A percentile compares a stretch with the other conserved stretches of the same genome.
These are phyloP conservation scores for Drosophila aff. DNA, from an alignment of 1,140 invertebrate species.

Conservation along the genomic window DNA sequence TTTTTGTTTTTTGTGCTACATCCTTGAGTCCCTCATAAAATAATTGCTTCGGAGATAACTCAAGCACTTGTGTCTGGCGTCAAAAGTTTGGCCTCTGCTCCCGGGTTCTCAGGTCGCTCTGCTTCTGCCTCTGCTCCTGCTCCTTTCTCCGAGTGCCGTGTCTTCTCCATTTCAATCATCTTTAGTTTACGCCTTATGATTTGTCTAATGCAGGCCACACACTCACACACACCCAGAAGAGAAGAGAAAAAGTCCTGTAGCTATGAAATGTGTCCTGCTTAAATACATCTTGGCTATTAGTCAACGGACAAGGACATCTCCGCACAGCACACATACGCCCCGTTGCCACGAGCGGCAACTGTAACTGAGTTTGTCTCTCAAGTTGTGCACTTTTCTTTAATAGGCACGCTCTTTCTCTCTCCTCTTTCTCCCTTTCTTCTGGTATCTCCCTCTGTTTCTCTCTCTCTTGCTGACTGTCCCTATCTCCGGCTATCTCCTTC, in stretches of 20 bases:
- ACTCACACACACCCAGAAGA: background rate
- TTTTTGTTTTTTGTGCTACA: background rate
- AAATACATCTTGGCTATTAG: conserved; percentile 49
- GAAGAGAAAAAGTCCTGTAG: background rate
- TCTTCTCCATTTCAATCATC: conserved; percentile 45
- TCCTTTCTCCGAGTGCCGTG: background rate
- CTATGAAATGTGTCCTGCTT: conserved; percentile 42
- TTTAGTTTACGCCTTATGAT: conserved; percentile 50
- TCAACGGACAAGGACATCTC: conserved; percentile 38
- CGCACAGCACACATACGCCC: conserved; percentile 17
- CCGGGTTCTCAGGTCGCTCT: background rate
- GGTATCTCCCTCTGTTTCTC: background rate
- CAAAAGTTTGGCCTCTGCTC: conserved; percentile 24
- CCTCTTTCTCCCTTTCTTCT: too few species aligned
- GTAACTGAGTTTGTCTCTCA: conserved; percentile 47
- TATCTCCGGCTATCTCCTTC: background rate
- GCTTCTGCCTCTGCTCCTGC: background rate
- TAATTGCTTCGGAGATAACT: conserved; percentile 25
- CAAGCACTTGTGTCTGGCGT: conserved; percentile 4
- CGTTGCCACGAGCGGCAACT: conserved; percentile 19
- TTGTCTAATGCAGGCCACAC: conserved; percentile 46
- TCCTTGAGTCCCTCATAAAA: conserved; percentile 2
- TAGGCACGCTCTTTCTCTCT: conserved; percentile 34
- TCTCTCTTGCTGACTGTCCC: too few species aligned
- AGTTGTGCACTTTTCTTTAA: conserved; percentile 59